phyloP scores from a whole-genome alignment of 2,888 invertebrate genomes.

The Lepidochitona cinerea region DNA sequence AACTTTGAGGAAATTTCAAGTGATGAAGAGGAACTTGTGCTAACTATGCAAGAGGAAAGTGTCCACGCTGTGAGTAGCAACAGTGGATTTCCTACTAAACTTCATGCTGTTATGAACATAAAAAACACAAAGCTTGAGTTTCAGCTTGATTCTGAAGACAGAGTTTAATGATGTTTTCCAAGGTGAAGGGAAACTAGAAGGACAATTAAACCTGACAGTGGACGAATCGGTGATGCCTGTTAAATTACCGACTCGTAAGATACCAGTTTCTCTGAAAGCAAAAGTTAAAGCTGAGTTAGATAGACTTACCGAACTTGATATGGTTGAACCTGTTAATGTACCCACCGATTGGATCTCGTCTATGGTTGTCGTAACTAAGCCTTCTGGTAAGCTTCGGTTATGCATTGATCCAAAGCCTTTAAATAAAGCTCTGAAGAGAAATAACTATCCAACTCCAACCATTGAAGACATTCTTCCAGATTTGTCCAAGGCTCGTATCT shows the following conservation, averaged over 20 bases:
- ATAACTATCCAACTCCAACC: slow-evolving; percentile 17
- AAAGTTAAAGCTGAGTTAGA: background rate
- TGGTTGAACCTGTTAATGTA: slow-evolving; percentile 13
- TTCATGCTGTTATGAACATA: too few relatives aligned
- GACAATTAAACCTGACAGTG: background rate
- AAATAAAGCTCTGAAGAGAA: slow-evolving; percentile 23
- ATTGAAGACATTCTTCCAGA: slow-evolving; percentile 18
- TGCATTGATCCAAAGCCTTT: slow-evolving; percentile 32
- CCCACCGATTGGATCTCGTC: slow-evolving; percentile 34
- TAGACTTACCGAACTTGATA: background rate
- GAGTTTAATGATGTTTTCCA: background rate
- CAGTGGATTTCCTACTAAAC: too few relatives aligned
- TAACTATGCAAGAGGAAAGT: too few relatives aligned
- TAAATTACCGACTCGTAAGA: too few relatives aligned
- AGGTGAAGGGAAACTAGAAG: too few relatives aligned
- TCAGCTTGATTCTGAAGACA: background rate
- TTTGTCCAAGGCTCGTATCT: slow-evolving; percentile 3
- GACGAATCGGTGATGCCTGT: slow-evolving; percentile 2
- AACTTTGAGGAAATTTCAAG: too few relatives aligned
- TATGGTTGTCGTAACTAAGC: slow-evolving; percentile 23
- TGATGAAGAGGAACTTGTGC: too few relatives aligned
- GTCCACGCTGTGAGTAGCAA: too few relatives aligned
- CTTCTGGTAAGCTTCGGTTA: slow-evolving; percentile 16
- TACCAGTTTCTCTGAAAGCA: background rate
- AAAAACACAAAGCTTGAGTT: too few relatives aligned